These are phyloP conservation scores for Betta splendens DNA, from an alignment of 2,797 vertebrate genomes.

Conservation along the genomic window DNA sequence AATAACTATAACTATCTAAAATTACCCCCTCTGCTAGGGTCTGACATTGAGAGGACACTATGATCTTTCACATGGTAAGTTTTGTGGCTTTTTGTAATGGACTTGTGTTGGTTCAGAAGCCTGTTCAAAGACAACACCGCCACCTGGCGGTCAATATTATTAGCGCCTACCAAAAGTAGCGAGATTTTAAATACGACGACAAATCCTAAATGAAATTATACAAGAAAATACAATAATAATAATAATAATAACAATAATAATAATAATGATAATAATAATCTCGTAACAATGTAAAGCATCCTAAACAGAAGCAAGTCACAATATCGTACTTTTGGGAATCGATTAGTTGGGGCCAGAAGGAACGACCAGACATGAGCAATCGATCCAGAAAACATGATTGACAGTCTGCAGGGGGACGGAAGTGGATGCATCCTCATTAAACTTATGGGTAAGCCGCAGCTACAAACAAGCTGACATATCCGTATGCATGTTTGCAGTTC, in stretches of 20 bases:
- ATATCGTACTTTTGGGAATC: neutral
- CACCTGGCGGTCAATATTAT: conserved; percentile 46
- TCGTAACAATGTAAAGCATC: rapidly evolving
- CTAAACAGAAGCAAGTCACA: neutral
- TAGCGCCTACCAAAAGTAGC: neutral
- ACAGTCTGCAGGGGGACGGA: conserved; percentile 55
- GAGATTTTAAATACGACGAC: neutral
- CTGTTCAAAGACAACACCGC: conserved; percentile 50
- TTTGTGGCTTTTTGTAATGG: conserved; percentile 49
- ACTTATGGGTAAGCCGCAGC: conserved; percentile 57
- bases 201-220: no score
- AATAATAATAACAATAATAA: rapidly evolving
- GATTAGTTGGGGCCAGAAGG: conserved; percentile 37
- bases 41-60: conserved; percentile 46
- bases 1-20: conserved; percentile 43
- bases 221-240: rapidly evolving
- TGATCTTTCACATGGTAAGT: conserved; percentile 49
- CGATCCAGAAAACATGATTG: conserved; percentile 49
- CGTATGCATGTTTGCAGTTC: rapidly evolving
- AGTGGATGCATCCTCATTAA: conserved; percentile 50
- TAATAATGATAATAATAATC: neutral
- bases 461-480: neutral
- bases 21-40: conserved; percentile 39
- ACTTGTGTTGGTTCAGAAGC: conserved; percentile 2
- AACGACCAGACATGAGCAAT: conserved; percentile 37